Percentiles rank a stretch among this genome's conserved stretches.
Conservation (phyloP, 2,888 invertebrate species). For the Syrista parreyssii region DNA sequence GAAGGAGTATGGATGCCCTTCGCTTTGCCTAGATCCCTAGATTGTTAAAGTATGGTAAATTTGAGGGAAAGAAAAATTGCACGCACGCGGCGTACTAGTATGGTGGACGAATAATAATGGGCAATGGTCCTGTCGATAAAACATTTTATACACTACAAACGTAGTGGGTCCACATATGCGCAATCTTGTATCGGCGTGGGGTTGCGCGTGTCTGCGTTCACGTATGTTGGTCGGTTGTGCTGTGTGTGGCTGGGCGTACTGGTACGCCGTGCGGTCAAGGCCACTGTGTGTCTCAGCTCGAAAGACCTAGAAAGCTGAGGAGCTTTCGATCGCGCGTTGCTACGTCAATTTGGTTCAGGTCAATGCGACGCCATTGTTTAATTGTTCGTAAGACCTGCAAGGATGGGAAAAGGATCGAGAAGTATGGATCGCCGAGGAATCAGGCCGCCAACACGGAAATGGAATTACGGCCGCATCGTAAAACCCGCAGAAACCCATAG, state of each 20-base stretch:
- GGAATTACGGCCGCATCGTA: not conserved
- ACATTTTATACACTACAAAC: not conserved
- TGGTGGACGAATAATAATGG: not conserved
- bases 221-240: not conserved
- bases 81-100: not conserved
- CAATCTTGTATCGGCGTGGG: not conserved
- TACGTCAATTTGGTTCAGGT: not conserved
- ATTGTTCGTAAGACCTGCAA: not conserved
- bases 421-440: not conserved
- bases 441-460: not conserved
- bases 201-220: not conserved
- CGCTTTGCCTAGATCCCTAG: not conserved
- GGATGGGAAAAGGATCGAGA: not conserved
- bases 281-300: constrained; percentile 33
- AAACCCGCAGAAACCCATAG: not conserved
- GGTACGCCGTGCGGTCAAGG: constrained; percentile 48
- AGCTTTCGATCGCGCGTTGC: constrained; percentile 1
- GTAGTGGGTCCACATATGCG: not conserved
- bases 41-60: not conserved
- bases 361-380: not conserved
- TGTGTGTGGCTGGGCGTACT: not conserved
- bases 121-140: not conserved
- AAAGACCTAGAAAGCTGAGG: constrained; percentile 2
- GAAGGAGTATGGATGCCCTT: not conserved
- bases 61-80: not conserved